These are phyloP conservation scores for Sebastes trivittatus DNA, from an alignment of 2,797 vertebrate genomes.

Conservation along the genomic window DNA sequence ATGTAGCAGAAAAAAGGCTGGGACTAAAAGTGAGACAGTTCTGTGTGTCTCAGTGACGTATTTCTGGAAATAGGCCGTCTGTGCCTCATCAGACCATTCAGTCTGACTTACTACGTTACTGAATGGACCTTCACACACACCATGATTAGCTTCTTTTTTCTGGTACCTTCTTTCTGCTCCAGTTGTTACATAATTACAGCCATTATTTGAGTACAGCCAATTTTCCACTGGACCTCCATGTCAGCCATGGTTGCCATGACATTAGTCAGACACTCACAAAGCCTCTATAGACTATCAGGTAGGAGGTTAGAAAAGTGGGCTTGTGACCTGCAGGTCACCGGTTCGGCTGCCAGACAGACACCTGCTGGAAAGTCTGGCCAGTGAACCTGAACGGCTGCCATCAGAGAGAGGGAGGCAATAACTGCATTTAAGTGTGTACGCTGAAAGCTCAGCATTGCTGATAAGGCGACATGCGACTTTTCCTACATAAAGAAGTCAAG, in stretches of 20 bases:
- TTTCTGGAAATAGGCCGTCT: constrained; percentile 8
- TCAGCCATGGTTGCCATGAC: constrained; percentile 15
- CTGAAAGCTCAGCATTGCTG: neutral
- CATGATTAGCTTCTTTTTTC: constrained; percentile 9
- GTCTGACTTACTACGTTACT: constrained; percentile 18
- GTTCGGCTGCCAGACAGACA: neutral
- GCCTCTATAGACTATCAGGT: neutral
- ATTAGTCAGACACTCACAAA: constrained; percentile 24
- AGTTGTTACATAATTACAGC: constrained; percentile 50
- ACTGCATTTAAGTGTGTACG: neutral
- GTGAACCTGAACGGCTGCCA: neutral
- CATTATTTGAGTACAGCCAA: constrained; percentile 43
- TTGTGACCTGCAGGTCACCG: neutral
- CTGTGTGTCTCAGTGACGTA: neutral
- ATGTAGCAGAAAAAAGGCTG: neutral
- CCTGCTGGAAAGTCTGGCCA: neutral
- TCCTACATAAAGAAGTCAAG: neutral
- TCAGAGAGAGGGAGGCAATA: neutral
- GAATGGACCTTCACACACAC: constrained; percentile 29
- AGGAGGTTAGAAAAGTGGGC: neutral
- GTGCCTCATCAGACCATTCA: constrained; percentile 19
- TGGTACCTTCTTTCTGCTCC: constrained; percentile 27
- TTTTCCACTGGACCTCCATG: constrained; percentile 33
- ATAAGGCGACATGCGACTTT: neutral
- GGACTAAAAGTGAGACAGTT: neutral